Percentiles rank a stretch among this genome's conserved stretches.
These are phyloP conservation scores for Orchesella cincta DNA, from an alignment of 1,140 invertebrate species.

Conservation along the genomic window DNA sequence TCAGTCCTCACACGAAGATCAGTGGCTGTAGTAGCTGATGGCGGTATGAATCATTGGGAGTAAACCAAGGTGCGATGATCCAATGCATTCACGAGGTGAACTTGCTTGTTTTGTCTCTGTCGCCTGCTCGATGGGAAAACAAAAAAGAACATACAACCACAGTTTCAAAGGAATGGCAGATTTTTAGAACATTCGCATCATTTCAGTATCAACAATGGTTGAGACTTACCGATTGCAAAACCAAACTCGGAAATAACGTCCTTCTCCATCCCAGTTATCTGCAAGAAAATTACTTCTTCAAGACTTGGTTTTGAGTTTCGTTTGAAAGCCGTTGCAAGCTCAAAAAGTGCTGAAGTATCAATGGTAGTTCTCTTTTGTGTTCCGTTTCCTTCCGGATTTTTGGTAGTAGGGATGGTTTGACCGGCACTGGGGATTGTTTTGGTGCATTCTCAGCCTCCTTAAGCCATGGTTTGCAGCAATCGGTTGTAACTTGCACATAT, in stretches of 20 bases:
- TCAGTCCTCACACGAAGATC: slow-evolving; percentile 38
- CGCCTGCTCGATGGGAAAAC: slow-evolving; percentile 59
- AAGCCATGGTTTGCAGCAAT: slow-evolving; percentile 93
- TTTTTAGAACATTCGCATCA: not conserved
- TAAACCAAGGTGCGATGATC: slow-evolving; percentile 51
- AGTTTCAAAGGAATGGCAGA: slow-evolving; percentile 38
- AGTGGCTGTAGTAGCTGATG: slow-evolving; percentile 30
- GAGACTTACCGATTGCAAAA: slow-evolving; percentile 82
- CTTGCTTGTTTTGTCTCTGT: slow-evolving; percentile 89
- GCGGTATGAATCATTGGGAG: slow-evolving; percentile 37
- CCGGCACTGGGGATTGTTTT: slow-evolving; percentile 75
- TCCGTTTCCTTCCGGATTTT: slow-evolving; percentile 82
- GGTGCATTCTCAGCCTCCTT: slow-evolving; percentile 90
- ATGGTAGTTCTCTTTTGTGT: slow-evolving; percentile 97
- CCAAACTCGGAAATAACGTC: slow-evolving; percentile 96
- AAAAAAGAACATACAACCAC: slow-evolving; percentile 49
- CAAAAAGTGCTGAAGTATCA: slow-evolving; percentile 87
- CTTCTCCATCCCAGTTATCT: slow-evolving; percentile 94
- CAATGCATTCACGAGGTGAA: slow-evolving; percentile 71
- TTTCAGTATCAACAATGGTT: not conserved
- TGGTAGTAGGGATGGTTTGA: slow-evolving; percentile 73
- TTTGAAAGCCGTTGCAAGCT: slow-evolving; percentile 90
- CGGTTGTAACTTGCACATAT: slow-evolving; percentile 99
- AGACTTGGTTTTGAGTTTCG: slow-evolving; percentile 96
- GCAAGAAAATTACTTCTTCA: slow-evolving; percentile 90